Base-by-base conservation (phyloP, 2,113 vertebrate species). In the Sardina pilchardus region DNA sequence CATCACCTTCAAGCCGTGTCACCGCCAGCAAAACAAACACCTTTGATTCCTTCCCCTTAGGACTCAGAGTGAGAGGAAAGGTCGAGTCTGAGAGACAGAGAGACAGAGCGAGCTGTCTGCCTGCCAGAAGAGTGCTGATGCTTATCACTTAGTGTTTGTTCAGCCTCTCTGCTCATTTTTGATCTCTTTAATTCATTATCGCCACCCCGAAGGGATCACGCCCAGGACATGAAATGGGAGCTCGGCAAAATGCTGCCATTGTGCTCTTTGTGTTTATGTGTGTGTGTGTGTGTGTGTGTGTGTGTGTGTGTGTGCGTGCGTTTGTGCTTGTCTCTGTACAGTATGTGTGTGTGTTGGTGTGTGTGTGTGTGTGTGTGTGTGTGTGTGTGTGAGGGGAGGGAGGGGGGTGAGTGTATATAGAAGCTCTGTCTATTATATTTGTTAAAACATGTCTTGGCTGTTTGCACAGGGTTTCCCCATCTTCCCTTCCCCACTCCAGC, bases 191-290 rank as follows among this genome's bases (percentile, higher is more conserved):
- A 84, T 86, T 84, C 83, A 89, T 87, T 85, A 82, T 19, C 26
- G 6, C 45, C 82, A 48, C 82, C 89, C 82, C 48, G 59, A 44
- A 84, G 59, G 71, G 34, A 39, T 36, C 34, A 81, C 3, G 47
- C 87, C 89, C 85, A 86, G 59, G 50, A 71, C 82, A 84, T 89
- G 85, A 88, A 91, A 86, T 85, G 83, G 59, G 42, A 42, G 26
- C 67, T 67, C 24, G 42, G 44, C 75, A 81, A 56, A 89, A 87
- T 84, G 53, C 24, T 34, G 78, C 75, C 80, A 85, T 88, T 89
- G 82, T 82, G 82, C 30, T 67, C 30, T 71, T 36, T 84, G n/a
- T 59, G 7, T 83, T 30, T 83, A 19, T 67, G 4, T 67, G 19
- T 67, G 53, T 44, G 44, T 86, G 71, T 81, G 17, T 44, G 30